Base-by-base conservation (phyloP, 2,113 vertebrate genomes). In the Penelope pileata region DNA sequence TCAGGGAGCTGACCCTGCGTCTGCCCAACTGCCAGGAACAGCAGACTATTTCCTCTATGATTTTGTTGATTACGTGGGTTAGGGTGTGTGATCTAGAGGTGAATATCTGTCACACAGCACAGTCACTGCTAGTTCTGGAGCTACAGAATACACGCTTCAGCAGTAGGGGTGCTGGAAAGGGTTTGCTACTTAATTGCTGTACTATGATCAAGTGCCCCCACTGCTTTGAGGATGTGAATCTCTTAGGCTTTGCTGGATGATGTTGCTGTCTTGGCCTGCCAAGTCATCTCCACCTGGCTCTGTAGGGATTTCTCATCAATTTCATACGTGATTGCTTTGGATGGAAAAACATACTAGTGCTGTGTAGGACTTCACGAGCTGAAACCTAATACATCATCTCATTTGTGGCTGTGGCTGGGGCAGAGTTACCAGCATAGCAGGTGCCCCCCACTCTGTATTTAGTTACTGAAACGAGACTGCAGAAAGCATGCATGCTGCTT, bases 401-500 rank as follows among this genome's bases (percentile, higher is more conserved):
- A 0, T 47, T 34, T 1, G 51, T 2, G 26, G 34, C 5, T 54
- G 51, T 1, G 26, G 63, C 6, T 22, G n/a, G 51, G 47, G 51
- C 7, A 29, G 54, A 54, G 47, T 34, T 29, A 45, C 47, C 34
- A 51, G 77, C 69, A 5, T 2, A 19, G 62, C 58, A 9, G 72
- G 66, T 40, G 54, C 63, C 32, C 9, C 47, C 26, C 13, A 42
- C 22, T n/a, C n/a, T 43, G 42, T 5, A 6, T 74, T n/a, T 13
- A 21, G 68, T 32, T 32, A 51, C 58, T 26, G 10, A 17, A 51
- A 32, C 1, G 8, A 36, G 72, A 9, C 22, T 1, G 27, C 60
- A 34, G 78, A 34, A 47, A 43, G 27, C n/a, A 8, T 0, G 6
- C 2, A 0, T 10, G 15, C 72, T 58, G 72, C 7, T 26, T 26